Evolutionary conservation across 2,888 invertebrate species (phyloP).

Genomic region (Melieria crassipennis): DNA sequence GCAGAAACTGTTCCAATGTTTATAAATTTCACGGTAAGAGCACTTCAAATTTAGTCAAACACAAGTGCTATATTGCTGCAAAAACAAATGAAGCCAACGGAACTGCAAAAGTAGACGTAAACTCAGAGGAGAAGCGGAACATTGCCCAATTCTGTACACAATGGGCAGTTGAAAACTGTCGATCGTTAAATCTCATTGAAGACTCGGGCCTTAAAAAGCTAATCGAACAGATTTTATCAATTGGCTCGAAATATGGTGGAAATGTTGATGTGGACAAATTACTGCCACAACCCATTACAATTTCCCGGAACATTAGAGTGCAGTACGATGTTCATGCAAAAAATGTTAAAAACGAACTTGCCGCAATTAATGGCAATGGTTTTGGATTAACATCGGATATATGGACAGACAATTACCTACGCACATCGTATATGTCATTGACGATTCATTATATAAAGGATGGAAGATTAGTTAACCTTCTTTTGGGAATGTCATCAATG

Average conservation of each 20-base stretch:
- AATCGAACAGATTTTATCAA: conserved; percentile 20
- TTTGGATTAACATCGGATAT: conserved; percentile 36
- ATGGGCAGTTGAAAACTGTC: conserved; percentile 38
- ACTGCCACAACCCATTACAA: conserved; percentile 37
- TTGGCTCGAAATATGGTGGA: conserved; percentile 37
- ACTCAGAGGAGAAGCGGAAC: conserved; percentile 29
- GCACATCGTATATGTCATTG: conserved; percentile 31
- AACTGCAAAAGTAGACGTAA: conserved; percentile 23
- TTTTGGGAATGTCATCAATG: no score
- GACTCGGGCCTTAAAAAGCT: conserved; percentile 37
- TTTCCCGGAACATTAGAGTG: conserved; percentile 34
- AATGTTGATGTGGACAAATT: conserved; percentile 34
- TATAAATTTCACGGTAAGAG: conserved; percentile 18
- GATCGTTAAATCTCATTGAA: conserved; percentile 32
- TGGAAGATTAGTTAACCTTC: background rate
- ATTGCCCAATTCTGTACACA: conserved; percentile 27
- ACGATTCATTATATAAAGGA: conserved; percentile 24
- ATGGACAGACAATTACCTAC: conserved; percentile 36
- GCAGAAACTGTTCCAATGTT: conserved; percentile 28
- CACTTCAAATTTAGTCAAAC: conserved; percentile 32
- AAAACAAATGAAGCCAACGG: background rate
- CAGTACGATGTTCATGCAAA: conserved; percentile 20
- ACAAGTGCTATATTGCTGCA: conserved; percentile 24
- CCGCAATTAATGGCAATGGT: conserved; percentile 28
- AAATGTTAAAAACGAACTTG: conserved; percentile 33